phyloP scores from a whole-genome alignment of 2,113 vertebrate species.

The Peucedramus taeniatus region DNA sequence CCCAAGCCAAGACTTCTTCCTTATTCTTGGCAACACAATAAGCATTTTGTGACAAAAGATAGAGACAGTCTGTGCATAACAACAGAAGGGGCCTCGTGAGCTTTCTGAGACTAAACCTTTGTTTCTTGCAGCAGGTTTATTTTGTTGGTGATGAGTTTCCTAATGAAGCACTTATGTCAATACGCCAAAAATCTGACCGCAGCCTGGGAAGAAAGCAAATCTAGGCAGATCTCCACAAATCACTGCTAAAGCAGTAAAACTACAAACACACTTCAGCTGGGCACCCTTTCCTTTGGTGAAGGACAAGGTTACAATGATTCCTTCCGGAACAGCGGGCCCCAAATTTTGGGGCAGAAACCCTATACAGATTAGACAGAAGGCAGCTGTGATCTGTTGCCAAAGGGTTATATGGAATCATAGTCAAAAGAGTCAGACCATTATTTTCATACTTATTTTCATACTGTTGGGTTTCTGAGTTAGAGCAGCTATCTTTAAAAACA shows the following conservation, averaged over 20 bases:
- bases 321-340: neutral
- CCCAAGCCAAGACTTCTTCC: neutral
- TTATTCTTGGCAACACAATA: neutral
- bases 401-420: neutral
- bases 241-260: neutral
- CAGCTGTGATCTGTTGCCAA: neutral
- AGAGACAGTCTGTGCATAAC: neutral
- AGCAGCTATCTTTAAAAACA: neutral
- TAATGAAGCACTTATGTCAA: neutral
- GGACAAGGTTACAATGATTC: neutral
- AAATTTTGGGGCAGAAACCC: neutral
- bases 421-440: neutral
- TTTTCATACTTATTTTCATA: neutral
- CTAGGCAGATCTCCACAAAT: neutral
- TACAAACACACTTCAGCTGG: neutral
- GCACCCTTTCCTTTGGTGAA: neutral
- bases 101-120: neutral
- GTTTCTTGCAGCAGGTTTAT: neutral
- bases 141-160: neutral
- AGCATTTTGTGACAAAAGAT: neutral
- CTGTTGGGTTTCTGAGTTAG: neutral
- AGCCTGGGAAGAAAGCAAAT: neutral
- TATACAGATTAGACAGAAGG: fast-evolving
- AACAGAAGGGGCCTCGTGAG: neutral
- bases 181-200: neutral